Percentiles rank a stretch among this genome's conserved stretches.
Evolutionary conservation across 2,888 invertebrate genomes (phyloP).

Genomic region (Aplocera efformata): DNA sequence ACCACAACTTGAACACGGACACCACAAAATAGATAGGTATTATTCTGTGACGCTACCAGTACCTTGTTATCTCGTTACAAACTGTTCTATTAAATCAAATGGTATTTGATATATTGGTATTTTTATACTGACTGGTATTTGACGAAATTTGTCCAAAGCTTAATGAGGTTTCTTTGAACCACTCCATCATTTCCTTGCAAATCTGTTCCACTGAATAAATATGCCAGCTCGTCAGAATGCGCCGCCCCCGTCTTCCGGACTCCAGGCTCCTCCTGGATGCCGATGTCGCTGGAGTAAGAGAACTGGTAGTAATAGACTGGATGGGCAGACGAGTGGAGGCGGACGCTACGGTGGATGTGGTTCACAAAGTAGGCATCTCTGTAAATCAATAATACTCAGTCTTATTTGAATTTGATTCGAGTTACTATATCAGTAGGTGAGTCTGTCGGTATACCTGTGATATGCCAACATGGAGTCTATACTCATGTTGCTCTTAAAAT

Average conservation of each 20-base stretch:
- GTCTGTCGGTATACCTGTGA: slow-evolving; percentile 48
- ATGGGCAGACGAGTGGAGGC: slow-evolving; percentile 42
- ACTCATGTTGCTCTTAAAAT: slow-evolving; percentile 51
- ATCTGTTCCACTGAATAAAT: slow-evolving; percentile 48
- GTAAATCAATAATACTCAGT: slow-evolving; percentile 14
- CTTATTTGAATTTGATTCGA: too few relatives aligned
- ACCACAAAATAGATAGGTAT: too few relatives aligned
- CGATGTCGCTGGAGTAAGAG: slow-evolving; percentile 48
- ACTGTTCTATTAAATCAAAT: too few relatives aligned
- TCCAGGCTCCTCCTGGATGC: slow-evolving; percentile 49
- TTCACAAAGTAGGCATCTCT: slow-evolving; percentile 66
- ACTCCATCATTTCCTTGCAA: slow-evolving; percentile 49
- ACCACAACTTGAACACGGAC: too few relatives aligned
- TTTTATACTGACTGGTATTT: slow-evolving; percentile 64
- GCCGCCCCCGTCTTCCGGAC: slow-evolving; percentile 58
- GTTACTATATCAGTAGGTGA: not conserved
- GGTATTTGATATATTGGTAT: too few relatives aligned
- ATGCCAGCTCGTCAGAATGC: slow-evolving; percentile 65
- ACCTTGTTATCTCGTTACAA: too few relatives aligned
- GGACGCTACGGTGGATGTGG: slow-evolving; percentile 57
- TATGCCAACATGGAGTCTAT: slow-evolving; percentile 49
- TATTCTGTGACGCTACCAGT: too few relatives aligned
- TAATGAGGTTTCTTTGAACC: slow-evolving; percentile 46
- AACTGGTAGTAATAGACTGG: slow-evolving; percentile 66
- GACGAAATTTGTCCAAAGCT: slow-evolving; percentile 65